Conservation (phyloP, 2,797 vertebrate genomes). For the Allenopithecus nigroviridis region DNA sequence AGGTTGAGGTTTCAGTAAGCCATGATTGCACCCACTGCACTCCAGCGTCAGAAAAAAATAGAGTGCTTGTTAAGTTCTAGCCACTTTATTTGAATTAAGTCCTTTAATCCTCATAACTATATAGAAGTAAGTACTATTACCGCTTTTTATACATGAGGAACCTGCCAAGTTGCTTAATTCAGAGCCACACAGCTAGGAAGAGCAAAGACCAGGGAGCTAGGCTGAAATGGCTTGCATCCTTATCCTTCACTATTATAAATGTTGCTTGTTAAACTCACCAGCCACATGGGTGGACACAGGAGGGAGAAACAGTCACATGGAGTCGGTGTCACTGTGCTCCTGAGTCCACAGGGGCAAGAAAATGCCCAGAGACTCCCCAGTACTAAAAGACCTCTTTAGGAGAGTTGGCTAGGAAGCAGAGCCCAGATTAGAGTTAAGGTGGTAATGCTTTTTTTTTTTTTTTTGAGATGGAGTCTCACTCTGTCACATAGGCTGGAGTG, state of each 20-base stretch:
- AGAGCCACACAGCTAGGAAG: neutral
- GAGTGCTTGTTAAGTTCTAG: neutral
- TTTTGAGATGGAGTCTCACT: no score
- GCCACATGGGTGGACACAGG: neutral
- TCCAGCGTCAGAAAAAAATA: neutral
- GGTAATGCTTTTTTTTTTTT: no score
- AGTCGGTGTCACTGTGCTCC: neutral
- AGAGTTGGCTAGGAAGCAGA: neutral
- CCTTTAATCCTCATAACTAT: neutral
- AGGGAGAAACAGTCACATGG: neutral
- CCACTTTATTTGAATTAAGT: constrained; percentile 2
- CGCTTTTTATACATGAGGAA: neutral
- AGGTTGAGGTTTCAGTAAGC: neutral
- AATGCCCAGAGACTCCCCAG: neutral
- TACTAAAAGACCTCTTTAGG: neutral
- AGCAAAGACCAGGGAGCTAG: neutral
- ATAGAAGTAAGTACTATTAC: neutral
- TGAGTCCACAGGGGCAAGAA: neutral
- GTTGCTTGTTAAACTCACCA: neutral
- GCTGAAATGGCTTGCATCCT: neutral
- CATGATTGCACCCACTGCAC: neutral
- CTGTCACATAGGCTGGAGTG: no score
- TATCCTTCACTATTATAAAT: neutral
- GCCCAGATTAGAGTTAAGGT: neutral
- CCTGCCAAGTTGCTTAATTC: neutral